Evolutionary conservation across 30 jellyfish, hydroid and myxozoan genomes (phyloP).

Genomic region (Hydra vulgaris): DNA sequence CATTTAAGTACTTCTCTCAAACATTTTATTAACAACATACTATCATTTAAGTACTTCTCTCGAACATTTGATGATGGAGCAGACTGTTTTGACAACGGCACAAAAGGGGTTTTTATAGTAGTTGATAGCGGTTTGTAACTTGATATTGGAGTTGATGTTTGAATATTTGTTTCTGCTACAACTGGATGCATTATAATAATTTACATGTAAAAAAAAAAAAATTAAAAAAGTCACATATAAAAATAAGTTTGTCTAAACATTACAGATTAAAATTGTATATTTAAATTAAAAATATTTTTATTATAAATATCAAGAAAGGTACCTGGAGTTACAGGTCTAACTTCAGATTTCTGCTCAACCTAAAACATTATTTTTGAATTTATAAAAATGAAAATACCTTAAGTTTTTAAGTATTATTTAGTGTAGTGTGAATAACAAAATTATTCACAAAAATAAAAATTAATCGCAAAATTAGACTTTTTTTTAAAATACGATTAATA

Average conservation of each 20-base stretch:
- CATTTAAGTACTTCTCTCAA: conserved; percentile 49
- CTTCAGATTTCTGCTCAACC: background rate
- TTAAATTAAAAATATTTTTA: too few species aligned
- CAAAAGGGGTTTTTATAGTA: conserved; percentile 29
- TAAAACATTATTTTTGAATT: too few species aligned
- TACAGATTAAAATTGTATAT: too few species aligned
- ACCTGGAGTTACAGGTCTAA: background rate
- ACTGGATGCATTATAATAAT: background rate
- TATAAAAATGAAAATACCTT: background rate
- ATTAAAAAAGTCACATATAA: conserved; percentile 3
- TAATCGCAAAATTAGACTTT: too few species aligned
- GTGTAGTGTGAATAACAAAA: too few species aligned
- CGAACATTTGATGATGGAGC: conserved; percentile 26
- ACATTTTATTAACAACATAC: conserved; percentile 26
- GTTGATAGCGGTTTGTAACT: conserved; percentile 19
- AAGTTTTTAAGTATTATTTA: too few species aligned
- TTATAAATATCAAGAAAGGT: too few species aligned
- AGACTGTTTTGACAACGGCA: conserved; percentile 28
- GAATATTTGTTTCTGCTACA: background rate
- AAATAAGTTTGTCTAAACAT: too few species aligned
- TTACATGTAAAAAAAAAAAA: background rate
- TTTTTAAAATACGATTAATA: too few species aligned
- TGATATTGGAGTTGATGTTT: conserved; percentile 18
- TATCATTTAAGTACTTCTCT: conserved; percentile 51
- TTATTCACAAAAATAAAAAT: too few species aligned